Conservation (phyloP, 2,888 invertebrate species). For the Eudemis profundana region DNA sequence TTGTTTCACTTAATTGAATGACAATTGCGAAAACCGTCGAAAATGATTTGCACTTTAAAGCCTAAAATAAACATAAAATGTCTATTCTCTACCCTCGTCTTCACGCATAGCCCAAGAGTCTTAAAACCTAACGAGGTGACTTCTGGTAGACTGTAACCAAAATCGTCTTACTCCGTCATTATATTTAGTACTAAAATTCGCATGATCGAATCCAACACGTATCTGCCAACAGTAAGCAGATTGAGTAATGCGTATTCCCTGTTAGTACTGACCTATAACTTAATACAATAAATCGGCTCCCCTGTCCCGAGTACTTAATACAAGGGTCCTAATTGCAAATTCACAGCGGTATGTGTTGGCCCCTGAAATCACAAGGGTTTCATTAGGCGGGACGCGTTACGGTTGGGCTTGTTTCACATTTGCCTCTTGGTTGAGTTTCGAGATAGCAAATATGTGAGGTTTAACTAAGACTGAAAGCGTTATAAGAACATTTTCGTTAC, state of each 20-base stretch:
- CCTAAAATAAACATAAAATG: too few species aligned
- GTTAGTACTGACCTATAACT: constrained; percentile 37
- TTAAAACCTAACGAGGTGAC: constrained; percentile 1
- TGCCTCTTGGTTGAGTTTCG: constrained; percentile 24
- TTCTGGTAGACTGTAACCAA: constrained; percentile 11
- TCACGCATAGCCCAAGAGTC: background rate
- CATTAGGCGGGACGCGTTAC: constrained; percentile 42
- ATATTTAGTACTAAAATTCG: constrained; percentile 46
- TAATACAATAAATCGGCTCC: constrained; percentile 47
- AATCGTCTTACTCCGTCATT: constrained; percentile 9
- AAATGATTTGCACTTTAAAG: too few species aligned
- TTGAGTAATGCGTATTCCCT: constrained; percentile 43
- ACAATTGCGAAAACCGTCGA: too few species aligned
- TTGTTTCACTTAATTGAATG: too few species aligned
- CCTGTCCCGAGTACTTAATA: constrained; percentile 48
- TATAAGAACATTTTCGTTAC: too few species aligned
- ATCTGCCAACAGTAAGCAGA: constrained; percentile 24
- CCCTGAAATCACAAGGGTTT: constrained; percentile 45
- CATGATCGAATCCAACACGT: constrained; percentile 9
- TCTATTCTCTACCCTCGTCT: background rate
- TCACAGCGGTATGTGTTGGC: constrained; percentile 46
- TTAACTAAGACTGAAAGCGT: background rate
- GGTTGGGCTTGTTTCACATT: constrained; percentile 37
- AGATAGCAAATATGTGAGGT: background rate
- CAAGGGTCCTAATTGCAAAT: constrained; percentile 50